Evolutionary conservation across 1,140 invertebrate genomes (phyloP).

Genomic region (Drosophila elegans): DNA sequence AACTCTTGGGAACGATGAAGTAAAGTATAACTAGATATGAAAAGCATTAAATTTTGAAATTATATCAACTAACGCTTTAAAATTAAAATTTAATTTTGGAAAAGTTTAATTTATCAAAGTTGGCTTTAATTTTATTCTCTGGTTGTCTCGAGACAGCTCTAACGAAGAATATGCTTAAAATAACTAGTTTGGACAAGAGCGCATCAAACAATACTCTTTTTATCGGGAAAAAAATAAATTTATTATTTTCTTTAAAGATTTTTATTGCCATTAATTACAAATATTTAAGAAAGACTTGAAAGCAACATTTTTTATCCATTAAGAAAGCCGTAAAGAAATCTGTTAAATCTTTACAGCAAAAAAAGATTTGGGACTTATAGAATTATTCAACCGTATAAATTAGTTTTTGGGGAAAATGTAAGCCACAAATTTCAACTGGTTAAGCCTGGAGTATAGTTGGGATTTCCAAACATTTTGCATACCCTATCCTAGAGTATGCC

Average conservation of each 20-base stretch:
- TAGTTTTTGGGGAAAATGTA: background rate
- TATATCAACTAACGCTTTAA: too few relatives aligned
- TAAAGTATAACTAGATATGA: too few relatives aligned
- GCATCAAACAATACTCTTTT: background rate
- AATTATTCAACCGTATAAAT: background rate
- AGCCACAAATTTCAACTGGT: background rate
- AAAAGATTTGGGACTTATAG: too few relatives aligned
- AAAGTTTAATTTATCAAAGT: too few relatives aligned
- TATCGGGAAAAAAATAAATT: background rate
- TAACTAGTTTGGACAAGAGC: background rate
- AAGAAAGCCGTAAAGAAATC: too few relatives aligned
- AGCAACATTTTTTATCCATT: too few relatives aligned
- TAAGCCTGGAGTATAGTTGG: background rate
- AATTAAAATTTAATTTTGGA: too few relatives aligned
- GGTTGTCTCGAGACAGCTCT: background rate
- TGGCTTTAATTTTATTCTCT: background rate
- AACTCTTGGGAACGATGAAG: too few relatives aligned
- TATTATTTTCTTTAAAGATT: too few relatives aligned
- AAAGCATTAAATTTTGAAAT: too few relatives aligned
- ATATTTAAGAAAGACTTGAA: background rate
- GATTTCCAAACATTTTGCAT: background rate
- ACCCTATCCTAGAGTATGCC: constrained; percentile 30
- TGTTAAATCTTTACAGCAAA: too few relatives aligned
- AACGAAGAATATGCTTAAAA: background rate
- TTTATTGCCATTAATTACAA: background rate